These are phyloP conservation scores for Geotrupes spiniger DNA, from an alignment of 2,888 invertebrate genomes.

Conservation along the genomic window DNA sequence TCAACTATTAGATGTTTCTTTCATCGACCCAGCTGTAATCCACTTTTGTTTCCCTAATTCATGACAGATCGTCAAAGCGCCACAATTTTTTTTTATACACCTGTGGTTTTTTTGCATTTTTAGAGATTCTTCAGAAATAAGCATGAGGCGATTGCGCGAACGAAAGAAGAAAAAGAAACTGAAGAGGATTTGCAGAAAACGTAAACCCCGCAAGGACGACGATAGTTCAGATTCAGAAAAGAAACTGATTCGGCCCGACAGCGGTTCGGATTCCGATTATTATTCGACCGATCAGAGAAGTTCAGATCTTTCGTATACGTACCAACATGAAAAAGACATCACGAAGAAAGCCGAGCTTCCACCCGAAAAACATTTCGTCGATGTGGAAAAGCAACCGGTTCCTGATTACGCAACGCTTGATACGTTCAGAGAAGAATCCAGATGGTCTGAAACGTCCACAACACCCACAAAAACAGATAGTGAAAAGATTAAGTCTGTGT, in stretches of 20 bases:
- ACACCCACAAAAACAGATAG: background rate
- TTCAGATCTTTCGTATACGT: slow-evolving; percentile 43
- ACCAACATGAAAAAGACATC: slow-evolving; percentile 41
- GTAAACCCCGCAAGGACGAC: background rate
- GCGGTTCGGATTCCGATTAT: slow-evolving; percentile 25
- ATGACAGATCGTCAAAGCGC: too few relatives aligned
- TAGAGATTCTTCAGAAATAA: slow-evolving; percentile 4
- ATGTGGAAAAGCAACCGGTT: slow-evolving; percentile 43
- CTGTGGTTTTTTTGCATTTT: too few relatives aligned
- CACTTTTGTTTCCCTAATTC: too few relatives aligned
- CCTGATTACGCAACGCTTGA: slow-evolving; percentile 46
- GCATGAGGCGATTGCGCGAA: background rate
- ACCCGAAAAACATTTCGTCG: slow-evolving; percentile 29
- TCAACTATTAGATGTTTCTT: too few relatives aligned
- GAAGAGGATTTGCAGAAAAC: slow-evolving; percentile 1
- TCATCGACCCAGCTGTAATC: too few relatives aligned
- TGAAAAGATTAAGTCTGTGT: too few relatives aligned
- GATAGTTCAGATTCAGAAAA: slow-evolving; percentile 7
- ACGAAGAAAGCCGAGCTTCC: slow-evolving; percentile 10
- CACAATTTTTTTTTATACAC: too few relatives aligned
- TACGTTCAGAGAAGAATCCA: slow-evolving; percentile 27
- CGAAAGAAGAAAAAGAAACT: slow-evolving; percentile 3
- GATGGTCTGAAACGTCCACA: background rate
- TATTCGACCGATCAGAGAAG: slow-evolving; percentile 25
- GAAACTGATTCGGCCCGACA: too few relatives aligned